Evolutionary conservation across 2,888 invertebrate species (phyloP).

Genomic region (Nipponacmea schrenckii): DNA sequence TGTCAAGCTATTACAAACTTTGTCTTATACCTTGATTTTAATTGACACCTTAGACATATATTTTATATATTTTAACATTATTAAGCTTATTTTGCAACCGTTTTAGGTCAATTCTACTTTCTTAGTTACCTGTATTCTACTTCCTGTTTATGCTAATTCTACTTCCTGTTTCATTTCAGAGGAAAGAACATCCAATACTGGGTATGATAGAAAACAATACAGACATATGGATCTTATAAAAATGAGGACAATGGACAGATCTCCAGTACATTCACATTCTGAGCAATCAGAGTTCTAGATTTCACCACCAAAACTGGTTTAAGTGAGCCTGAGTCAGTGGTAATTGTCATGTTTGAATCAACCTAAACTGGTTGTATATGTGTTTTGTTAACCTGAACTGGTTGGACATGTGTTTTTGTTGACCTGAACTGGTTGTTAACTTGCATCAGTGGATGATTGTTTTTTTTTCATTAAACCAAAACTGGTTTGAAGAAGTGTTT

Average conservation of each 20-base stretch:
- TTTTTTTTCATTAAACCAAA: too few species aligned
- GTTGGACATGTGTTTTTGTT: too few species aligned
- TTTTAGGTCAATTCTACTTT: neutral
- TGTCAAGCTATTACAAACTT: too few species aligned
- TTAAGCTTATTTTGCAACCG: neutral
- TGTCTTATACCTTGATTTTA: neutral
- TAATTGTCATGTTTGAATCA: too few species aligned
- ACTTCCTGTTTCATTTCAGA: constrained; percentile 37
- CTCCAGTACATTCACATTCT: constrained; percentile 27
- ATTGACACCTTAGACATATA: neutral
- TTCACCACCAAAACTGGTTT: neutral
- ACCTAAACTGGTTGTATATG: too few species aligned
- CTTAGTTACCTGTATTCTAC: neutral
- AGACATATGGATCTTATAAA: constrained; percentile 55
- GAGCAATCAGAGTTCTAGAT: constrained; percentile 13
- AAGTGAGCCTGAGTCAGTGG: neutral
- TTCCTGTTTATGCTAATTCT: too few species aligned
- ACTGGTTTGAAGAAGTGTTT: too few species aligned
- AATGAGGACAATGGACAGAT: constrained; percentile 44
- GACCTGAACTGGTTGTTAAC: too few species aligned
- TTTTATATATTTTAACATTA: neutral
- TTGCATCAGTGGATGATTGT: too few species aligned
- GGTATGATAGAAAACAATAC: constrained; percentile 54
- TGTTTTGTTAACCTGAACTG: too few species aligned
- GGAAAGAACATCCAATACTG: constrained; percentile 48